Conservation (phyloP, 2,888 invertebrate genomes). For the Eilema caniola region DNA sequence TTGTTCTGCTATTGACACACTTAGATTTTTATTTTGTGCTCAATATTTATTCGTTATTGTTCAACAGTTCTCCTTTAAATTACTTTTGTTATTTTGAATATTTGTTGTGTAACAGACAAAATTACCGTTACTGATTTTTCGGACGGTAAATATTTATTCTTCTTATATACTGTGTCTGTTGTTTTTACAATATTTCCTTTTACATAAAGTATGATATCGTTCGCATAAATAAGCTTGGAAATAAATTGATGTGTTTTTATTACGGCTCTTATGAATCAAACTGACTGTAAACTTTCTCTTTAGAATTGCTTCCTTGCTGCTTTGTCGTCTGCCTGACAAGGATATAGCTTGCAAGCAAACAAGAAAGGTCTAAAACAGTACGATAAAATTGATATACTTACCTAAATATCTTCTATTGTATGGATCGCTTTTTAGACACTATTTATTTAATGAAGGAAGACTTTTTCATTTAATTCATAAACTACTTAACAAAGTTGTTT, state of each 20-base stretch:
- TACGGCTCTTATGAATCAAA: constrained; percentile 24
- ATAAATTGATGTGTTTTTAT: constrained; percentile 29
- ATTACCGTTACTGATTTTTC: neutral
- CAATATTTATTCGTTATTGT: neutral
- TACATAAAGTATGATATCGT: constrained; percentile 10
- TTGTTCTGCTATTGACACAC: constrained; percentile 14
- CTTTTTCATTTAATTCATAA: neutral
- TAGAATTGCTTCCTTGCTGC: constrained; percentile 44
- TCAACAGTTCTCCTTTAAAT: neutral
- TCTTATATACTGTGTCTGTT: neutral
- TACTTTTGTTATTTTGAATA: neutral
- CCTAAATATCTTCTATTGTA: neutral
- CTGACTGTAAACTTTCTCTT: constrained; percentile 31
- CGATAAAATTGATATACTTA: constrained; percentile 6
- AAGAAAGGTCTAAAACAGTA: constrained; percentile 14
- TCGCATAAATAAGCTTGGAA: constrained; percentile 27
- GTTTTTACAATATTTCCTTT: neutral
- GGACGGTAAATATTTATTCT: neutral
- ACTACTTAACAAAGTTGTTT: neutral
- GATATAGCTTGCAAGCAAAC: no score
- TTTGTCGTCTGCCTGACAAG: constrained; percentile 41
- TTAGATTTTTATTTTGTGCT: neutral
- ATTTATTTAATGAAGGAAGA: neutral
- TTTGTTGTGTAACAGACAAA: neutral
- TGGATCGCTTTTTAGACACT: neutral